Conservation (phyloP, 2,113 vertebrate species). For the Corvus hawaiiensis region DNA sequence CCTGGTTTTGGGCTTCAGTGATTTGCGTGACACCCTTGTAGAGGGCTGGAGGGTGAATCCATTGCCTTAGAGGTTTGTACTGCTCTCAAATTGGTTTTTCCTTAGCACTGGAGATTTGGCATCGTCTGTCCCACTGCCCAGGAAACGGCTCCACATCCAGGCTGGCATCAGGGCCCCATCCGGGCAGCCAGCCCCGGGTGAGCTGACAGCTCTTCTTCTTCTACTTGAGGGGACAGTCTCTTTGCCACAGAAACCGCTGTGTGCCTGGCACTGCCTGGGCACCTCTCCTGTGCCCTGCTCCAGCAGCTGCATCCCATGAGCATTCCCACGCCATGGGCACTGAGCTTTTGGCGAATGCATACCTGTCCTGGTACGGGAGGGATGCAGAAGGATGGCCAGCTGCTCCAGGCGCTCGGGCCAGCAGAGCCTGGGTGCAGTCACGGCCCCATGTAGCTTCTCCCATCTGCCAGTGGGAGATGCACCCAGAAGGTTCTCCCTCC, state of each 20-base stretch:
- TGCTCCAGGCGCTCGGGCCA: fast-evolving
- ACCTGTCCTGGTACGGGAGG: not conserved
- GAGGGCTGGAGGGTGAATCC: not conserved
- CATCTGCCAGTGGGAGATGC: not conserved
- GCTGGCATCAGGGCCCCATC: not conserved
- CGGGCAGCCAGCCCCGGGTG: fast-evolving
- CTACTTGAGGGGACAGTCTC: not conserved
- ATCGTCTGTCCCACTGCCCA: not conserved
- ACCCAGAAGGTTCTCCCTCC: not conserved
- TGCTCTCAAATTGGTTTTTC: not conserved
- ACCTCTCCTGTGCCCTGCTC: not conserved
- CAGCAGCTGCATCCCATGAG: not conserved
- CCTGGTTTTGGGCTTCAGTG: not conserved
- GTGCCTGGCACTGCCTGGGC: not conserved
- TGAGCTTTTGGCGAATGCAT: not conserved
- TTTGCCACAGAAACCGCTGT: not conserved
- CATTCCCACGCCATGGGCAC: not conserved
- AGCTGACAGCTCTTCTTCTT: not conserved
- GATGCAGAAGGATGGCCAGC: not conserved
- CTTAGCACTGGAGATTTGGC: not conserved
- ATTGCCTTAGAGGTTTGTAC: not conserved
- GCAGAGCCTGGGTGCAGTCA: fast-evolving
- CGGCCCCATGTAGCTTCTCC: not conserved
- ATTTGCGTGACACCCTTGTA: not conserved
- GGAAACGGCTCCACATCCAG: not conserved